Evolutionary conservation across 2,113 vertebrate species (phyloP).

Genomic region (Zosterops pallidus): DNA sequence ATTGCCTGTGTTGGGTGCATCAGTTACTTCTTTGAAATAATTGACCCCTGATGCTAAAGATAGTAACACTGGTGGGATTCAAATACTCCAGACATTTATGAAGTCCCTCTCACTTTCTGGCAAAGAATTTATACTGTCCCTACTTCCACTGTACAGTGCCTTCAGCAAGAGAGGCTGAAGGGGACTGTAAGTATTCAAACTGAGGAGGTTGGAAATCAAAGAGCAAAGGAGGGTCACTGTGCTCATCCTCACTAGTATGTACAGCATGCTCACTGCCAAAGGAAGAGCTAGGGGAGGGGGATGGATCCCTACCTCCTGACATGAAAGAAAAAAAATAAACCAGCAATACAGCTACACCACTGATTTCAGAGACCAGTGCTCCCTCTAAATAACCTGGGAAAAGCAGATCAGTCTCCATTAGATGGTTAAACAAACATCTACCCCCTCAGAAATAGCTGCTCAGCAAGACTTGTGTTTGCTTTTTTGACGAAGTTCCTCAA

Average conservation of each 20-base stretch:
- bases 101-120: neutral
- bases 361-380: neutral
- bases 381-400: neutral
- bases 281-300: neutral
- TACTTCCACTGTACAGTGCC: neutral
- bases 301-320: neutral
- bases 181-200: neutral
- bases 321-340: neutral
- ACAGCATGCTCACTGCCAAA: neutral
- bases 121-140: neutral
- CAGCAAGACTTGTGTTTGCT: neutral
- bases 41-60: slow-evolving; percentile 18
- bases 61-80: neutral
- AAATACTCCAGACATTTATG: slow-evolving; percentile 1
- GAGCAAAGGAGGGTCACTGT: slow-evolving; percentile 24
- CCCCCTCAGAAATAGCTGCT: slow-evolving; percentile 15
- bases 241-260: neutral
- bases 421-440: slow-evolving; percentile 20
- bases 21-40: slow-evolving; percentile 24
- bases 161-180: neutral
- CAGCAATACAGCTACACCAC: neutral
- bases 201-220: neutral
- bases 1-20: neutral
- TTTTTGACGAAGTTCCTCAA: slow-evolving; percentile 19
- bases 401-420: neutral